Conservation (phyloP, 1,140 invertebrate species). For the Drosophila aff. region DNA sequence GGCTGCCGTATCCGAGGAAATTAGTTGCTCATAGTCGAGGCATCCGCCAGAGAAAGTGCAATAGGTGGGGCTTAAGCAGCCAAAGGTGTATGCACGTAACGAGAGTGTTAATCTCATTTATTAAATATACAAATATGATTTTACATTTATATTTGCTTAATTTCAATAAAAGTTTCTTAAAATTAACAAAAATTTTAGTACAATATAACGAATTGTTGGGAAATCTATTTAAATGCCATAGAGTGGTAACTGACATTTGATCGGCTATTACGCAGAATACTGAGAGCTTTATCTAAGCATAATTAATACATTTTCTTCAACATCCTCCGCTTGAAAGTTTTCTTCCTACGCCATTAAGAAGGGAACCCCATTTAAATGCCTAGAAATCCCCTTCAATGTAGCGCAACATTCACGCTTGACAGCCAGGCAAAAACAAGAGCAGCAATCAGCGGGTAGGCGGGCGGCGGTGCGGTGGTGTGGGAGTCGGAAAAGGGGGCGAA, state of each 20-base stretch:
- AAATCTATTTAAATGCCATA: not conserved
- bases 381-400: conserved; percentile 68
- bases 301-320: conserved; percentile 18
- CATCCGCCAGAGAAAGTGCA: conserved; percentile 7
- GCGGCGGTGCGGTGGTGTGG: not conserved
- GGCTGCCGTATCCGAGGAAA: conserved; percentile 41
- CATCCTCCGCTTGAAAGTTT: not conserved
- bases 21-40: conserved; percentile 50
- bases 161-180: no score
- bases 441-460: conserved; percentile 25
- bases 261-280: not conserved
- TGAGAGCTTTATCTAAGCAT: conserved; percentile 1
- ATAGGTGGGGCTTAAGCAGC: not conserved
- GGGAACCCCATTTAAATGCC: conserved; percentile 62
- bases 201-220: not conserved
- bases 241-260: not conserved
- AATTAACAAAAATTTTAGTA: no score
- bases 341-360: not conserved
- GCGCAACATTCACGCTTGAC: conserved; percentile 53
- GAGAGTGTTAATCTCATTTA: not conserved
- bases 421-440: conserved; percentile 45
- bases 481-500: not conserved
- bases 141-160: no score
- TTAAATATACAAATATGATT: not conserved
- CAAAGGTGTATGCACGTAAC: no score